A percentile compares a stretch with the other conserved stretches of the same genome.
Conservation (phyloP, 2,113 vertebrate genomes). For the Lamprologus tigripictilis region DNA sequence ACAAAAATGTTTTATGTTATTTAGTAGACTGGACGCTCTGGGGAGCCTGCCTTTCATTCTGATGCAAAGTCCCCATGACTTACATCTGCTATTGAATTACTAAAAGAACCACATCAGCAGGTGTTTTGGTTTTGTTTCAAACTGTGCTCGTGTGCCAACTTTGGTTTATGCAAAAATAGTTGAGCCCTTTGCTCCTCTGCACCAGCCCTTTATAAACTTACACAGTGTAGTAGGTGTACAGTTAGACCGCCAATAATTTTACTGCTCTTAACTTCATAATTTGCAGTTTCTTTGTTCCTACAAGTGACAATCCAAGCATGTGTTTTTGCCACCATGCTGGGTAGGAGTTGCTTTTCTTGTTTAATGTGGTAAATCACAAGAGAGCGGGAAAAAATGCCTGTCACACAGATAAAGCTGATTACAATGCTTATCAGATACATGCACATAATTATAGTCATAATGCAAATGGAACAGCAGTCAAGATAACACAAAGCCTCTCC, state of each 20-base stretch:
- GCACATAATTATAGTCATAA: slow-evolving; percentile 57
- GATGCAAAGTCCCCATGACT: slow-evolving; percentile 23
- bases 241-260: neutral
- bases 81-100: slow-evolving; percentile 47
- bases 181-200: neutral
- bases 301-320: neutral
- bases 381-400: slow-evolving; percentile 14
- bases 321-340: neutral
- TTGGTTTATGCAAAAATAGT: neutral
- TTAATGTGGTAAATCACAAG: slow-evolving; percentile 21
- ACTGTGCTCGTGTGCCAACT: neutral
- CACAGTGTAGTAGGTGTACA: neutral
- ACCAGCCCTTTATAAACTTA: neutral
- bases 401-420: slow-evolving; percentile 61
- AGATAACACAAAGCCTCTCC: slow-evolving; percentile 45
- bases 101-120: slow-evolving; percentile 16
- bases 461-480: slow-evolving; percentile 52
- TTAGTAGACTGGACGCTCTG: slow-evolving; percentile 1
- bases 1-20: slow-evolving; percentile 31
- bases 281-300: neutral
- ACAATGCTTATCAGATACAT: slow-evolving; percentile 59
- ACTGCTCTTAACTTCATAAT: neutral
- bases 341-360: slow-evolving; percentile 25
- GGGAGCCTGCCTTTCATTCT: slow-evolving; percentile 11
- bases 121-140: slow-evolving; percentile 40